A percentile compares a stretch with the other conserved stretches of the same genome.
These are phyloP conservation scores for Aproaerema taeniolella DNA, from an alignment of 2,888 invertebrate genomes.

Conservation along the genomic window DNA sequence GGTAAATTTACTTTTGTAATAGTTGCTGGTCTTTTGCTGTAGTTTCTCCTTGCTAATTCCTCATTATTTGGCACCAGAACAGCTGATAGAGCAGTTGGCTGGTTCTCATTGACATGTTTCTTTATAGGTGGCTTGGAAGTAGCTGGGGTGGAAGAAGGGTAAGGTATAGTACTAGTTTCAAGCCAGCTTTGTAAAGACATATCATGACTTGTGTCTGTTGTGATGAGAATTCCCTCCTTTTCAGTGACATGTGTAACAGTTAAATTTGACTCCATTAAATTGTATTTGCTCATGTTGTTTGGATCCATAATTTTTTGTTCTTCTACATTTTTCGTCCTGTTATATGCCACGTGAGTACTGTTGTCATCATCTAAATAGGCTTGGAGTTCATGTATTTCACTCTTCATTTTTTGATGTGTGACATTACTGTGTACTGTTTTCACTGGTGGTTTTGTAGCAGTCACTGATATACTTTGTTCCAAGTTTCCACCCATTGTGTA, in stretches of 20 bases:
- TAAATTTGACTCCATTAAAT: constrained; percentile 64
- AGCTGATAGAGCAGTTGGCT: constrained; percentile 78
- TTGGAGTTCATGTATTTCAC: constrained; percentile 65
- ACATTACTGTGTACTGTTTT: constrained; percentile 44
- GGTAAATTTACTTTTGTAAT: constrained; percentile 66
- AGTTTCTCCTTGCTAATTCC: constrained; percentile 44
- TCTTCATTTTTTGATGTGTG: constrained; percentile 58
- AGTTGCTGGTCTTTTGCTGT: constrained; percentile 56
- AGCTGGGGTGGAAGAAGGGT: constrained; percentile 35
- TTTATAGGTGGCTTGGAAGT: constrained; percentile 48
- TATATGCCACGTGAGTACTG: constrained; percentile 59
- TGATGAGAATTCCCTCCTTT: constrained; percentile 60
- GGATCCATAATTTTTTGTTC: constrained; percentile 56
- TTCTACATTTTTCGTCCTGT: constrained; percentile 63
- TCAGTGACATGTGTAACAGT: constrained; percentile 64
- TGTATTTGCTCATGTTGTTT: constrained; percentile 56
- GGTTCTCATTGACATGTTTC: constrained; percentile 42
- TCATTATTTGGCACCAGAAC: constrained; percentile 78
- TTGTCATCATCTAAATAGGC: constrained; percentile 59
- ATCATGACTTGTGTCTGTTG: constrained; percentile 65
- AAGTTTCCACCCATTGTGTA: constrained; percentile 37
- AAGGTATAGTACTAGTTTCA: constrained; percentile 52
- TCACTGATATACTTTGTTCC: constrained; percentile 33
- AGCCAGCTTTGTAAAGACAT: constrained; percentile 62
- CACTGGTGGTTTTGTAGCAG: constrained; percentile 38